Percentiles rank a stretch among this genome's conserved stretches.
phyloP scores from a whole-genome alignment of 2,888 invertebrate genomes.

The Spisula solida region DNA sequence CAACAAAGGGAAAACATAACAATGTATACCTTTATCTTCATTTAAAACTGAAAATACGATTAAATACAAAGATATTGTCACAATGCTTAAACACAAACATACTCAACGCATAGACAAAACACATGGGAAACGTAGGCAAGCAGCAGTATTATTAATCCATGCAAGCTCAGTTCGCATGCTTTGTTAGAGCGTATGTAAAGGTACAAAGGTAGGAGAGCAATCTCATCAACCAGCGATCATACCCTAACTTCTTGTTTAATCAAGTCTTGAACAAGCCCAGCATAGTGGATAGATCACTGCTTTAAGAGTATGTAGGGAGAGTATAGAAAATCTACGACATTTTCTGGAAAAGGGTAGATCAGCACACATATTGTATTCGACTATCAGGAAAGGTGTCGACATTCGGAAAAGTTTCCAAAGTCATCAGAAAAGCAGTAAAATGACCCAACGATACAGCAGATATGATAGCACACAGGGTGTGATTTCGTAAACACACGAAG shows the following conservation, averaged over 20 bases:
- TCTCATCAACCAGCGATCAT: too few relatives aligned
- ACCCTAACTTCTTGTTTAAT: too few relatives aligned
- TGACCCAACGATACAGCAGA: neutral
- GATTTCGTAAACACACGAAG: neutral
- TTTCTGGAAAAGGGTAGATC: neutral
- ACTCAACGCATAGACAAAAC: neutral
- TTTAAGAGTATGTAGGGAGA: too few relatives aligned
- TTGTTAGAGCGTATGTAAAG: neutral
- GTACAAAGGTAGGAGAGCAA: too few relatives aligned
- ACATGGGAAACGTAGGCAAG: neutral
- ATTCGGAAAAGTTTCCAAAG: neutral
- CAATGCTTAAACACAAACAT: neutral
- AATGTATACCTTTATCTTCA: constrained; percentile 46
- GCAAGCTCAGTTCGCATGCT: neutral
- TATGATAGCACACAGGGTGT: neutral
- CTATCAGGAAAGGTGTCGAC: neutral
- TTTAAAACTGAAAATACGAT: constrained; percentile 49
- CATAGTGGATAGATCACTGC: too few relatives aligned
- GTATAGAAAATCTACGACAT: neutral
- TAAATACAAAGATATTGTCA: neutral
- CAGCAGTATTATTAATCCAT: neutral
- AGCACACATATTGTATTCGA: neutral
- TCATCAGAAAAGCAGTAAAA: neutral
- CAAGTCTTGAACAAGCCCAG: too few relatives aligned
- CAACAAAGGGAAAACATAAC: constrained; percentile 14